Percentiles rank a stretch among this genome's conserved stretches.
Evolutionary conservation across 2,113 vertebrate species (phyloP).

Genomic region (Pseudolaguvia tuberculata): DNA sequence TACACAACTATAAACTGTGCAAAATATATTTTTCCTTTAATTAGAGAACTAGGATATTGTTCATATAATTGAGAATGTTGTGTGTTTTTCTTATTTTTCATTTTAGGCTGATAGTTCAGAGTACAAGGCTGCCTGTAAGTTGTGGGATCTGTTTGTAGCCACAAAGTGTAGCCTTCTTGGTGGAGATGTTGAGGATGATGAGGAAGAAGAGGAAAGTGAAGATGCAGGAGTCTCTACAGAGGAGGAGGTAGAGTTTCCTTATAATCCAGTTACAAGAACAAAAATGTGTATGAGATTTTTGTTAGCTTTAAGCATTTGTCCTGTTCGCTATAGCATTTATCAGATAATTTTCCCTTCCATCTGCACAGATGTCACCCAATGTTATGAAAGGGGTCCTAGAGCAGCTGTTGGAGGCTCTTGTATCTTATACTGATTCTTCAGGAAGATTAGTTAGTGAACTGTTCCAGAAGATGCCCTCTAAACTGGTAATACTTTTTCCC

Average conservation of each 20-base stretch:
- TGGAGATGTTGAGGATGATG: conserved; percentile 75
- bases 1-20: neutral
- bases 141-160: conserved; percentile 89
- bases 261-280: neutral
- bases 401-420: conserved; percentile 90
- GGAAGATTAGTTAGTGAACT: conserved; percentile 90
- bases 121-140: conserved; percentile 86
- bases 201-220: conserved; percentile 83
- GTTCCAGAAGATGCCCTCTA: conserved; percentile 97
- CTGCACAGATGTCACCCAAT: conserved; percentile 72
- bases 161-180: conserved; percentile 91
- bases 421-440: conserved; percentile 83
- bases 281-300: neutral
- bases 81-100: neutral
- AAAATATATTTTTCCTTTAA: neutral
- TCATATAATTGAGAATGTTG: neutral
- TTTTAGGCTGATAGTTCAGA: conserved; percentile 83
- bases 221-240: conserved; percentile 82
- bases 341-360: neutral
- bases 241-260: conserved; percentile 70
- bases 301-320: neutral
- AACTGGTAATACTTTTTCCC: conserved; percentile 79
- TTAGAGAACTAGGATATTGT: neutral
- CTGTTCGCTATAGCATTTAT: neutral
- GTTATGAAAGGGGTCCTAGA: conserved; percentile 91